Conservation (phyloP, 2,888 invertebrate species). For the Eupithecia vulgata region DNA sequence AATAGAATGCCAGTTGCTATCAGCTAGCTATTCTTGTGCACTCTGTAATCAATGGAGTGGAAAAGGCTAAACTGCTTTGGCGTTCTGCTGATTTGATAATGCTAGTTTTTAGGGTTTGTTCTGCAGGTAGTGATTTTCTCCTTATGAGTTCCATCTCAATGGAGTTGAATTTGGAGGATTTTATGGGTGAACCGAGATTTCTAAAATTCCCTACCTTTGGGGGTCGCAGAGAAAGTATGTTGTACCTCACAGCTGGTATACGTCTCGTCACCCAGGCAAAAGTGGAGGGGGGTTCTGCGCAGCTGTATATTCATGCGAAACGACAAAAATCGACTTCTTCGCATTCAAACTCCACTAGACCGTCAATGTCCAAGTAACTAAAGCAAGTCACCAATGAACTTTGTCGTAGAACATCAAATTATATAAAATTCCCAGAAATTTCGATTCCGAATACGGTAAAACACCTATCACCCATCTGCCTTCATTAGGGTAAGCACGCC, state of each 20-base stretch:
- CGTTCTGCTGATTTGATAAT: constrained; percentile 34
- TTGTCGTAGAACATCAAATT: too few species aligned
- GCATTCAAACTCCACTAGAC: too few species aligned
- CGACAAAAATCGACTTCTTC: too few species aligned
- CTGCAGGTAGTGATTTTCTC: neutral
- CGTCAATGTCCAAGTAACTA: too few species aligned
- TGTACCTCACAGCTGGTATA: neutral
- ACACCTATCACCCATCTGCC: constrained; percentile 51
- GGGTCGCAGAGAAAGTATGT: neutral
- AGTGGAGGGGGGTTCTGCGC: too few species aligned
- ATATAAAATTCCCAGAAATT: too few species aligned
- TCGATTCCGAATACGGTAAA: constrained; percentile 44
- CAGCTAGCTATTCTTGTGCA: constrained; percentile 54
- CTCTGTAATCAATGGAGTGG: constrained; percentile 63
- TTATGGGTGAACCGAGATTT: neutral
- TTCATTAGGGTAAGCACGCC: constrained; percentile 54
- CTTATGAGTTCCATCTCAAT: neutral
- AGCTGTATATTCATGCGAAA: too few species aligned
- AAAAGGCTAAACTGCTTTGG: constrained; percentile 61
- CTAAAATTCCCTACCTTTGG: neutral
- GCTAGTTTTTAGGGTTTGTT: constrained; percentile 22
- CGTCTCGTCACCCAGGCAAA: too few species aligned
- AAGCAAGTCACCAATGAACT: too few species aligned
- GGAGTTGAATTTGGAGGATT: neutral
- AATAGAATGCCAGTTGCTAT: constrained; percentile 47